Evolutionary conservation across 2,888 invertebrate species (phyloP), one percentile per base, ranked within the genome.

Genomic region (Meandrusa payeni): DNA sequence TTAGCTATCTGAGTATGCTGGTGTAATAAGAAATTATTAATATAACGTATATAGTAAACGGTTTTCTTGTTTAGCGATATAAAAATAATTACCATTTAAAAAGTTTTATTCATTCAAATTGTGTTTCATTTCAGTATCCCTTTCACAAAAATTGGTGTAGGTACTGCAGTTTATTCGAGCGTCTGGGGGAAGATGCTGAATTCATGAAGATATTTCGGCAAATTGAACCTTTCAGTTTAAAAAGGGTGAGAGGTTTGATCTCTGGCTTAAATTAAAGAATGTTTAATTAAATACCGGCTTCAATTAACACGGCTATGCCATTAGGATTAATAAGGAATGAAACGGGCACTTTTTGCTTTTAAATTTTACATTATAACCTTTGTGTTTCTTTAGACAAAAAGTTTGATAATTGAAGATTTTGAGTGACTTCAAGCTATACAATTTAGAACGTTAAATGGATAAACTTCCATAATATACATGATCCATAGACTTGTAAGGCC

Each of bases 261-360:
- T 64, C 58, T 56, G 62, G 57, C 60, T 66, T 55, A 60, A 59
- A 57, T 66, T 64, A 64, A 68, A 65, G 62, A 65, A 66, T 68
- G 64, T 67, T 70, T 71, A 71, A 74, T 70, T 66, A 69, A 70
- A 67, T 62, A 61, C 57, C 52, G 59, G 57, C 57, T 67, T 71
- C 70, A 69, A 70, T 73, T 64, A 73, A 64, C 59, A 58, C 41
- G 41, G 55, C 55, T 53, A 38, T 47, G 46, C 57, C 58, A 55
- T 63, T 63, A 61, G 57, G 33, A 48, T 33, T 53, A 62, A 64
- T 58, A 57, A 59, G 55, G 42, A 54, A 54, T 55, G 52, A 48
- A 44, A 51, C 46, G 40, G 50, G 46, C 13, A 11, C 20, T 20
- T 33, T 33, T 19, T 19, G 2, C 7, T 12, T 22, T 34, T 15